Conservation (phyloP, 2,797 vertebrate genomes). For the Periparus ater region DNA sequence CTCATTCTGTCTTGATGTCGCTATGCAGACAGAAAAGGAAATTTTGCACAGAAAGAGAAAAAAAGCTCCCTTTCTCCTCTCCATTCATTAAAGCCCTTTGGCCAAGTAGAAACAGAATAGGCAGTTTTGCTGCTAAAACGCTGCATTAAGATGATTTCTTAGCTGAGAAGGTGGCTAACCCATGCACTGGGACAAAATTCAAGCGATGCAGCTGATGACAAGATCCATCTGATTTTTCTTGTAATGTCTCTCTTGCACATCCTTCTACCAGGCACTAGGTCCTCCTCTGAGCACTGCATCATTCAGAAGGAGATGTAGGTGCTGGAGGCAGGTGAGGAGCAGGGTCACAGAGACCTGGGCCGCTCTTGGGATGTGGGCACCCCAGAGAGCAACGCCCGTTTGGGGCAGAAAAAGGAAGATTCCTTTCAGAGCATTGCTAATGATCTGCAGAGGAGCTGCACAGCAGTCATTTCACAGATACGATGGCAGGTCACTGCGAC, state of each 20-base stretch:
- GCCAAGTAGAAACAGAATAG: background rate
- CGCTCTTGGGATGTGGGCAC: background rate
- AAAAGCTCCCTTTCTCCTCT: background rate
- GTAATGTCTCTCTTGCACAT: background rate
- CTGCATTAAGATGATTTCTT: background rate
- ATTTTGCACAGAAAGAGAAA: background rate
- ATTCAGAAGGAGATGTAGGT: background rate
- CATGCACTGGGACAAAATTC: background rate
- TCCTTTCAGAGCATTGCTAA: constrained; percentile 82
- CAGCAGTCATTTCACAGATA: constrained; percentile 95
- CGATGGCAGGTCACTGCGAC: constrained; percentile 95
- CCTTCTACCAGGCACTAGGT: background rate
- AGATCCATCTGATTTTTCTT: background rate
- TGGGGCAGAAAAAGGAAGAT: constrained; percentile 67
- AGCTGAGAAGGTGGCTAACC: background rate
- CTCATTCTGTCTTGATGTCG: background rate
- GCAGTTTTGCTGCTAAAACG: background rate
- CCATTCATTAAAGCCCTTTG: background rate
- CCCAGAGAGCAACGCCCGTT: background rate
- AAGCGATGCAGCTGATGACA: background rate
- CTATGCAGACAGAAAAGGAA: background rate
- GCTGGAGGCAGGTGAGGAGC: background rate
- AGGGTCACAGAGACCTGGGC: background rate
- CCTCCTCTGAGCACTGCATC: background rate
- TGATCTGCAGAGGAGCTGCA: constrained; percentile 86